Percentiles rank a stretch among this genome's conserved stretches.
Conservation (phyloP, 1,140 invertebrate species). For the Solenopsis fugax region DNA sequence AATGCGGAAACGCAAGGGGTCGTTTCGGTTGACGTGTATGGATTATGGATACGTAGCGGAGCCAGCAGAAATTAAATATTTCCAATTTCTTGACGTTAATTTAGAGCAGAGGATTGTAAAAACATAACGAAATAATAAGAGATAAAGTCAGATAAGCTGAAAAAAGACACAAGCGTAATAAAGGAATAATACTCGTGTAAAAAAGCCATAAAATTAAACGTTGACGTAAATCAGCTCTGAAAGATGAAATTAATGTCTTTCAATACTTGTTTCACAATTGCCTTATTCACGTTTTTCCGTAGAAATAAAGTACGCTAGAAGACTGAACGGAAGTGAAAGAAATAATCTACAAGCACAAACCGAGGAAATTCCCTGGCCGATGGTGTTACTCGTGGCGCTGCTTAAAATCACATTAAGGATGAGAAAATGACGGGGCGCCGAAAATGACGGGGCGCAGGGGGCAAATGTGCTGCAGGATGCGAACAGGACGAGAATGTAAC, state of each 20-base stretch:
- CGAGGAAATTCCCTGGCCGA: constrained; percentile 43
- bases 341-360: constrained; percentile 51
- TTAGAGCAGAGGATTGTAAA: neutral
- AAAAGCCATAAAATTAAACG: neutral
- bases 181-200: neutral
- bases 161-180: neutral
- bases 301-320: neutral
- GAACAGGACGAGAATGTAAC: constrained; percentile 18
- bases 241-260: neutral
- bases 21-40: neutral
- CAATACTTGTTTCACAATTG: neutral
- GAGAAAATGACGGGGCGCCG: constrained; percentile 12
- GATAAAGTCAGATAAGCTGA: neutral
- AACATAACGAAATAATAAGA: neutral
- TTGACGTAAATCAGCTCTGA: neutral
- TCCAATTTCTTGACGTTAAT: neutral
- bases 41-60: neutral
- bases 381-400: constrained; percentile 46
- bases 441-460: constrained; percentile 35
- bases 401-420: constrained; percentile 69
- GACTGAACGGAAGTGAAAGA: neutral
- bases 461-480: neutral
- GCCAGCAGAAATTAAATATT: constrained; percentile 1
- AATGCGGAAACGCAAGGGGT: neutral
- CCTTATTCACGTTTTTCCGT: neutral